Evolutionary conservation across 2,888 invertebrate species (phyloP).

Genomic region (Endomychus coccineus): DNA sequence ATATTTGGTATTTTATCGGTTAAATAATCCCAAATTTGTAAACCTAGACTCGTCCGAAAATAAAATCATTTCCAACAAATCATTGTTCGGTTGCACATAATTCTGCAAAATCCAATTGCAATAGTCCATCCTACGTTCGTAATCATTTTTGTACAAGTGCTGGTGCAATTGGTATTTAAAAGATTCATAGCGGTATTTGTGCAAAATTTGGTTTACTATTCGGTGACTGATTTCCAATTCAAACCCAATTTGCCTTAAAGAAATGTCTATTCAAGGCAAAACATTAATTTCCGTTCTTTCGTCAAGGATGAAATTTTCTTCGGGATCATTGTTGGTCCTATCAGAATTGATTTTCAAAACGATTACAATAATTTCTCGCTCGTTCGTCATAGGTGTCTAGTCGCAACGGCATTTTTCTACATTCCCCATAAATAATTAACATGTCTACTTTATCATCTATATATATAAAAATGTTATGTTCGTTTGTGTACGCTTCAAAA

Average conservation of each 20-base stretch:
- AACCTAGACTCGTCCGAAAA: constrained; percentile 2
- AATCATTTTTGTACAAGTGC: constrained; percentile 6
- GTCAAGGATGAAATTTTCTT: neutral
- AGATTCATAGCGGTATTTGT: constrained; percentile 4
- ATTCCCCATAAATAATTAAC: constrained; percentile 5
- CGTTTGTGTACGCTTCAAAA: too few relatives aligned
- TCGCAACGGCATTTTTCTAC: neutral
- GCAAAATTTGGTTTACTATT: neutral
- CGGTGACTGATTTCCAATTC: too few relatives aligned
- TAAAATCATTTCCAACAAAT: constrained; percentile 3
- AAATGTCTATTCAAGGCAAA: neutral
- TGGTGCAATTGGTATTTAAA: constrained; percentile 8
- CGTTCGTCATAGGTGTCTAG: neutral
- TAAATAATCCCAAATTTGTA: constrained; percentile 8
- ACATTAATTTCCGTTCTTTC: neutral
- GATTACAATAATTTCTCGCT: constrained; percentile 1
- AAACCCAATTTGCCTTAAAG: neutral
- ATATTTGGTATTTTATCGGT: constrained; percentile 4
- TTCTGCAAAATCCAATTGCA: constrained; percentile 3
- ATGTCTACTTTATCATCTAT: constrained; percentile 7
- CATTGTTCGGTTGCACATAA: constrained; percentile 3
- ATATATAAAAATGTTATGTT: too few relatives aligned
- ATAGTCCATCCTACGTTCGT: neutral
- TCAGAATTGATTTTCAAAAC: constrained; percentile 1
- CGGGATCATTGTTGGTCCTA: neutral